A percentile compares a stretch with the other conserved stretches of the same genome.
Conservation (phyloP, 2,113 vertebrate genomes). For the Echinops telfairi region DNA sequence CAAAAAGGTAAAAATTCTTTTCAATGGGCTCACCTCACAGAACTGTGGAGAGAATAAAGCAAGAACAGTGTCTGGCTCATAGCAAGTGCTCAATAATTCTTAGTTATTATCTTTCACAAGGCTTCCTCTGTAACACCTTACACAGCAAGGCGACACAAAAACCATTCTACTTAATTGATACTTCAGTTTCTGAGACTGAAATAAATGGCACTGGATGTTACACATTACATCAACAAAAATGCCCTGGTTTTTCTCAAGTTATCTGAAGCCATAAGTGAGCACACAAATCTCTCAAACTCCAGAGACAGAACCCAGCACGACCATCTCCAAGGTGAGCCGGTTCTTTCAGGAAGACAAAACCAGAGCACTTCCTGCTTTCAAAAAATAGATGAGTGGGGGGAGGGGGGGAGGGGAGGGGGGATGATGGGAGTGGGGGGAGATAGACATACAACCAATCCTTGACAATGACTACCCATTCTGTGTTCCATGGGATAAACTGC, state of each 20-base stretch:
- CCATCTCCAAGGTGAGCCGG: neutral
- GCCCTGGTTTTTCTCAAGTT: conserved; percentile 23
- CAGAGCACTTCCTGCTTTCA: neutral
- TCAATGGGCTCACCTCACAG: neutral
- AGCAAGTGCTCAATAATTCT: neutral
- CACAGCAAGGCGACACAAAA: neutral
- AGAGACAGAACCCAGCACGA: neutral
- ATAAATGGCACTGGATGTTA: neutral
- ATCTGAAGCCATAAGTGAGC: neutral
- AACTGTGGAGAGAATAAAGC: neutral
- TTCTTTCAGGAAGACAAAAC: neutral
- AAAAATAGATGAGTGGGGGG: too few relatives aligned
- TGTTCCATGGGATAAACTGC: neutral
- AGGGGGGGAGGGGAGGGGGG: too few relatives aligned
- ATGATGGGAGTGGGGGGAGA: neutral
- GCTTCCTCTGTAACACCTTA: neutral
- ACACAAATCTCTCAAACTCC: neutral
- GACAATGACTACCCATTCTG: neutral
- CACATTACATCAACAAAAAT: neutral
- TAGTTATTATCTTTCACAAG: neutral
- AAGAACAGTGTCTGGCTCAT: neutral
- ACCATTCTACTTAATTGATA: neutral
- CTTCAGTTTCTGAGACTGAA: conserved; percentile 10
- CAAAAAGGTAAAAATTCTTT: neutral
- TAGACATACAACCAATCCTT: neutral